Conservation (phyloP, 2,797 vertebrate species). For the Orestias chungarensis region DNA sequence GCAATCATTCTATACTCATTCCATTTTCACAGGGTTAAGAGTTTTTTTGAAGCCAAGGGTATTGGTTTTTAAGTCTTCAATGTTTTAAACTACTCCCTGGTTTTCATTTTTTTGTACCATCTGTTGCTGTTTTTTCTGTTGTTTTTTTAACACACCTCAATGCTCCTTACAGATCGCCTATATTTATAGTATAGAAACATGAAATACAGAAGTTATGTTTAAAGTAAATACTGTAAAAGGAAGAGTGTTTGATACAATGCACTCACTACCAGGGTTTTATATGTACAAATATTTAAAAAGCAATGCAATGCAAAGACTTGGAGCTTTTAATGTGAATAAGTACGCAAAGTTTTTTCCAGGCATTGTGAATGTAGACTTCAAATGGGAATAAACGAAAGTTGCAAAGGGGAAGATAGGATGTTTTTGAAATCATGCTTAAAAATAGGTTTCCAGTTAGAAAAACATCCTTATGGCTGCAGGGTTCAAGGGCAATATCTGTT, state of each 20-base stretch:
- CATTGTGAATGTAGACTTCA: neutral
- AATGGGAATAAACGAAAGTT: constrained; percentile 23
- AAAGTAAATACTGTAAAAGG: too few relatives aligned
- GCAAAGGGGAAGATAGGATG: constrained; percentile 1
- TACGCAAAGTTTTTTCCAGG: neutral
- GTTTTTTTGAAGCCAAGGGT: too few relatives aligned
- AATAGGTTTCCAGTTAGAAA: constrained; percentile 33
- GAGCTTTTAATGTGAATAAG: neutral
- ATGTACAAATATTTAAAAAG: neutral
- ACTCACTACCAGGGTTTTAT: neutral
- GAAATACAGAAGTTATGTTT: too few relatives aligned
- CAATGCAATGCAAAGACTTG: neutral
- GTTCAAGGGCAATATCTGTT: constrained; percentile 46
- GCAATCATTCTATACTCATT: too few relatives aligned
- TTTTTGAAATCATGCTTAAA: constrained; percentile 35
- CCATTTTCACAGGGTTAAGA: too few relatives aligned
- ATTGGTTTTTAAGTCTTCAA: neutral
- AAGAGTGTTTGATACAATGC: neutral
- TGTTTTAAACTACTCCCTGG: neutral
- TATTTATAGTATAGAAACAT: neutral
- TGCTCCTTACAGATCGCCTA: neutral
- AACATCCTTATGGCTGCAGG: constrained; percentile 28
- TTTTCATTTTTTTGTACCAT: neutral
- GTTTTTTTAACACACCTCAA: neutral
- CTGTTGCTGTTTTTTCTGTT: neutral